These are phyloP conservation scores for Rotaria macrura DNA, from an alignment of 2,888 invertebrate species.

Conservation along the genomic window DNA sequence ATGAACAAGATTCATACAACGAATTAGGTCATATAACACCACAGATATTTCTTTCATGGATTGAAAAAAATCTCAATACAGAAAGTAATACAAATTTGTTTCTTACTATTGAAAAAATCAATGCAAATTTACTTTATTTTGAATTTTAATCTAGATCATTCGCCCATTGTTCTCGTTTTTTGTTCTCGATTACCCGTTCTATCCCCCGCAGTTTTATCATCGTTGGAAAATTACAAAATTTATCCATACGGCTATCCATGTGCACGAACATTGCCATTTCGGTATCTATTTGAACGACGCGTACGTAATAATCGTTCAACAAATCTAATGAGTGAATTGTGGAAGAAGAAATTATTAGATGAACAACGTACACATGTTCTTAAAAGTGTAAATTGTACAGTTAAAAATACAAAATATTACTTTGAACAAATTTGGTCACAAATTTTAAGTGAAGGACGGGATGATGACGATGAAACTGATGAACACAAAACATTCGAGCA, in stretches of 20 bases:
- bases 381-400: background rate
- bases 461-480: background rate
- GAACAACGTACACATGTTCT: background rate
- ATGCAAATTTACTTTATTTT: no score
- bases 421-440: background rate
- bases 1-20: background rate
- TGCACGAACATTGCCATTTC: background rate
- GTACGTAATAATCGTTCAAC: slow-evolving; percentile 14
- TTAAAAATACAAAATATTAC: background rate
- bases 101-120: no score
- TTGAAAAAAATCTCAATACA: background rate
- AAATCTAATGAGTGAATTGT: slow-evolving; percentile 1
- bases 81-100: no score
- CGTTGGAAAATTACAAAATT: background rate
- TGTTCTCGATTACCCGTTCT: slow-evolving; percentile 14
- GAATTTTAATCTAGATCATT: background rate
- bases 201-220: background rate
- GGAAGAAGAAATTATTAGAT: slow-evolving; percentile 10
- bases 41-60: background rate
- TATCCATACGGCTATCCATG: background rate
- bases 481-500: background rate
- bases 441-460: background rate
- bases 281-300: background rate
- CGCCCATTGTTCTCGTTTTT: background rate
- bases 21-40: slow-evolving; percentile 17